phyloP scores from a whole-genome alignment of 2,797 vertebrate species.

The Cryptoprocta ferox region DNA sequence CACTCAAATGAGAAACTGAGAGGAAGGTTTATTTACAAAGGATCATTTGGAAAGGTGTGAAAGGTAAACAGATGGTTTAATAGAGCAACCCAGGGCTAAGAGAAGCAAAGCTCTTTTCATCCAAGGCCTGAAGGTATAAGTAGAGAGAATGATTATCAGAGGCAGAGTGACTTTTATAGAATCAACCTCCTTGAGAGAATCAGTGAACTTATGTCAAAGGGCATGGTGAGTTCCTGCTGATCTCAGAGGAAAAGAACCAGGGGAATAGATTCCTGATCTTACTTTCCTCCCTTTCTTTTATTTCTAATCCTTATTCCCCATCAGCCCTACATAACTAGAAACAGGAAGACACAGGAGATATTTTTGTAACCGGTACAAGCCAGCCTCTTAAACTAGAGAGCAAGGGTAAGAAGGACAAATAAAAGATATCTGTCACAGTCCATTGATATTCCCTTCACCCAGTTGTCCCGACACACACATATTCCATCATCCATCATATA shows the following conservation, averaged over 20 bases:
- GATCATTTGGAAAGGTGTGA: neutral
- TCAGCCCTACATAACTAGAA: neutral
- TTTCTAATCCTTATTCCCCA: neutral
- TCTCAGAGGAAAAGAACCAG: neutral
- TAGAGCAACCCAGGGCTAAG: neutral
- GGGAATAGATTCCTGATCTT: neutral
- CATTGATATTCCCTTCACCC: neutral
- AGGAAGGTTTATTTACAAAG: neutral
- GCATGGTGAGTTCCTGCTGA: no score
- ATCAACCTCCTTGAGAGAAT: rapidly evolving
- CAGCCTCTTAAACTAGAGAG: neutral
- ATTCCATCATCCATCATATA: neutral
- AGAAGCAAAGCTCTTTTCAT: neutral
- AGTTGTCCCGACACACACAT: neutral
- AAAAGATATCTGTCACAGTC: neutral
- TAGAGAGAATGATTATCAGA: neutral
- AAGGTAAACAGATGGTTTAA: neutral
- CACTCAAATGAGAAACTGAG: neutral
- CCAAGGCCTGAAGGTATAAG: neutral
- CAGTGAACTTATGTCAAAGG: neutral
- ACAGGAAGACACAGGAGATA: neutral
- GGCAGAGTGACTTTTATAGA: neutral
- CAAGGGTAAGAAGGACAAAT: neutral
- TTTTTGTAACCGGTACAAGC: neutral
- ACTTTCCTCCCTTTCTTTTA: neutral